Evolutionary conservation across 2,888 invertebrate species (phyloP), one percentile per base, ranked within the genome.

Genomic region (Drosophila yooni): DNA sequence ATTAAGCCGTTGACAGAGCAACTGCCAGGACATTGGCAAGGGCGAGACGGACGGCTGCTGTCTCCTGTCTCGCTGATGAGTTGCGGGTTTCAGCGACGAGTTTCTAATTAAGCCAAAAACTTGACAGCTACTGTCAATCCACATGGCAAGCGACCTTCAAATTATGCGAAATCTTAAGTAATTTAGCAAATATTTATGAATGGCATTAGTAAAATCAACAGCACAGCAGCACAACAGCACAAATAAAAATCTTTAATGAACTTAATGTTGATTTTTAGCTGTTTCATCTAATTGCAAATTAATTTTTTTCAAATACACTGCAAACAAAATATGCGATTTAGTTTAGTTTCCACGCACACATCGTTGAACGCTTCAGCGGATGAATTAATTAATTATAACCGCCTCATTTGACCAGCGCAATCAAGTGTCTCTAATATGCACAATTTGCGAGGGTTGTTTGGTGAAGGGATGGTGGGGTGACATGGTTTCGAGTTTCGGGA

Each of bases 151-250:
- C 74, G 61, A 51, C 79, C 71, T 81, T 62, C 70, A 81, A 90
- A 90, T 87, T 90, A 90, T 90, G 89, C 89, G 84, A 89, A 89
- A 83, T 90, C 82, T 88, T 72, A 83, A 89, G 87, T 74, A 74
- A 89, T 87, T 87, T 87, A 73, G 74, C 82, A 83, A 86, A 83
- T 83, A 83, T 83, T 83, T 86, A 75, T 74, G 70, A 71, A 74
- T 75, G 74, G 74, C 76, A 89, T 88, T 88, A 82, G 74, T 58
- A 70, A 80, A 90, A 87, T 87, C 90, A 85, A 88, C 83, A 88
- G 66, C 73, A 69, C 40, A 61, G 11, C 56, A 38, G 21, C 29
- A 57, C 34, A 48, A 18, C 48, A 57, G 27, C 46, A 58, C 48
- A 66, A 89, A 85, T 88, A 85, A 74, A 85, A 89, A 88, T 79